Percentiles rank a stretch among this genome's conserved stretches.
These are phyloP conservation scores for Gnathonemus longibarbis DNA, from an alignment of 2,113 vertebrate species.

Conservation along the genomic window DNA sequence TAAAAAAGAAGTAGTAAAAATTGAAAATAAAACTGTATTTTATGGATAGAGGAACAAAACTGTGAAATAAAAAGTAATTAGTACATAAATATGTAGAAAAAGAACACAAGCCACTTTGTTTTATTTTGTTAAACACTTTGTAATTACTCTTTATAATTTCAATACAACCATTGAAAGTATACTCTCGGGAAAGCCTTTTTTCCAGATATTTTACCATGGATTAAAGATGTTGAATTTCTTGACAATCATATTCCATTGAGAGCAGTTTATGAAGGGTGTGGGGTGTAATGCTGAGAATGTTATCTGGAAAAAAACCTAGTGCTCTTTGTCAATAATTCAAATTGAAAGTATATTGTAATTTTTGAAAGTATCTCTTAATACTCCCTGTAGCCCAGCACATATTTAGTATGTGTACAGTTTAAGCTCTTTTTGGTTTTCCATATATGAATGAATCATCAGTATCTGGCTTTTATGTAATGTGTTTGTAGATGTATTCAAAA, in stretches of 20 bases:
- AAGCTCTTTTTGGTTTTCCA: not conserved
- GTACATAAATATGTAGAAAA: too few species aligned
- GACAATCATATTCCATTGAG: not conserved
- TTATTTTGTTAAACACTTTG: too few species aligned
- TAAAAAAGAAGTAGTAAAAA: too few species aligned
- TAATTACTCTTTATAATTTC: not conserved
- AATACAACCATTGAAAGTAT: not conserved
- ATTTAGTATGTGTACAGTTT: not conserved
- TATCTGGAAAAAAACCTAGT: not conserved
- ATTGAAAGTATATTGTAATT: not conserved
- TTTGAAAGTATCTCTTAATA: not conserved
- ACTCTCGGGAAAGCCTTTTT: not conserved
- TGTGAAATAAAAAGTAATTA: too few species aligned
- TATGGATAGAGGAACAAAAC: too few species aligned
- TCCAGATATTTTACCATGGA: not conserved
- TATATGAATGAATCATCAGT: not conserved
- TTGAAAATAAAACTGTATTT: too few species aligned
- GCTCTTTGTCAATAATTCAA: not conserved
- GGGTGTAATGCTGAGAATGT: not conserved
- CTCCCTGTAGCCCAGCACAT: not conserved
- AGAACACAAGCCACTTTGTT: too few species aligned
- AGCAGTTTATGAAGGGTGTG: not conserved
- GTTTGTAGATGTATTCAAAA: not conserved
- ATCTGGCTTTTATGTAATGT: not conserved
- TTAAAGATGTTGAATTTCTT: not conserved